phyloP scores from a whole-genome alignment of 1,140 invertebrate genomes.

The Trachymyrmex cornetzi region DNA sequence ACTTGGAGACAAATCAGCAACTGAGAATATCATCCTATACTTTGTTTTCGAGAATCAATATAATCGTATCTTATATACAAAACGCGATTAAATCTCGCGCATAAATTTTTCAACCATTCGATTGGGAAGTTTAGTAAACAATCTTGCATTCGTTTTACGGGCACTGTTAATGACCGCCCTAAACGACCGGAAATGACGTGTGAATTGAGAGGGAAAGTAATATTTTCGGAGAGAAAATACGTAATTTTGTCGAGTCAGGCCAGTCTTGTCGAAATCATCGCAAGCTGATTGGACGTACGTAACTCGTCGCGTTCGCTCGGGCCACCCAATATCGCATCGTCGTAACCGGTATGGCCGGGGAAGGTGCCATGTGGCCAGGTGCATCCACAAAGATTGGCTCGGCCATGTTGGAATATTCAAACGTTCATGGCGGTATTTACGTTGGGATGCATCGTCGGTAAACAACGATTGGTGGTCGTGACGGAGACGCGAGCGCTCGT shows the following conservation, averaged over 20 bases:
- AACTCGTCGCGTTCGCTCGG: background rate
- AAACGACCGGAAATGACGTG: conserved; percentile 73
- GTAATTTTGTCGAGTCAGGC: conserved; percentile 23
- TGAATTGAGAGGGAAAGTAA: conserved; percentile 77
- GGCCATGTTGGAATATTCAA: conserved; percentile 80
- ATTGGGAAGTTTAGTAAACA: background rate
- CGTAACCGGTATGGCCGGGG: background rate
- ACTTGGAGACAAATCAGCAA: conserved; percentile 69
- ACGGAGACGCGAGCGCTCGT: conserved; percentile 62
- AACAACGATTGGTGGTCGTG: conserved; percentile 59
- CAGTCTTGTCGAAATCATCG: background rate
- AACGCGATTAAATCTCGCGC: background rate
- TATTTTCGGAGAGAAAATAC: conserved; percentile 63
- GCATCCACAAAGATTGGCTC: conserved; percentile 50
- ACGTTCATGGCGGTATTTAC: conserved; percentile 79
- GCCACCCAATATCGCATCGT: background rate
- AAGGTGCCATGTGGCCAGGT: background rate
- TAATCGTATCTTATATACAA: background rate
- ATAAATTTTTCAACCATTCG: background rate
- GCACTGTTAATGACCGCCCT: background rate
- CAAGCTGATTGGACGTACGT: background rate
- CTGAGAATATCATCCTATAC: conserved; percentile 14
- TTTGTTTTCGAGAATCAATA: conserved; percentile 19
- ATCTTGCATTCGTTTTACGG: background rate
- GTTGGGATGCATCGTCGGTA: conserved; percentile 58